Evolutionary conservation across 2,113 vertebrate genomes (phyloP), one percentile per base, ranked within the genome.

Genomic region (Oncorhynchus gorbuscha): DNA sequence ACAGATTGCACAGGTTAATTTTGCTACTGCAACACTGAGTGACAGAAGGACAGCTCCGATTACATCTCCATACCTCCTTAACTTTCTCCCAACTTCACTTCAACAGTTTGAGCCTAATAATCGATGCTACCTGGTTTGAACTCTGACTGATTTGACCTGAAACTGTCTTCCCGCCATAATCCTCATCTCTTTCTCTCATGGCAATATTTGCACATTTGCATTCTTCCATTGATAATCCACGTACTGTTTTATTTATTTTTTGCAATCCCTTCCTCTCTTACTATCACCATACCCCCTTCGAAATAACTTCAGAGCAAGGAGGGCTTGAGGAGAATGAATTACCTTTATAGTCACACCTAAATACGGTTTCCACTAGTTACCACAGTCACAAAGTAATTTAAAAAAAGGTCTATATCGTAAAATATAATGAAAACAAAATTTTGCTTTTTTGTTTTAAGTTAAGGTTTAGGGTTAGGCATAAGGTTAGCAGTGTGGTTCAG

Each of bases 261-360:
- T 30, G 5, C 65, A 5, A 26, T 67, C 28, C 9, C 9, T 45
- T 28, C 6, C 16, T 32, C 28, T 26, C 22, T 18, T 26, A 13
- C 22, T 13, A 78, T 73, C 80, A 74, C 79, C 81, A 32, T 64
- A 28, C 55, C 62, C 82, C 84, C 73, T 76, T 87, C 84, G 81
- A 88, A 88, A 87, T 85, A 79, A 81, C 79, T 83, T 59, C 69
- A 73, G 73, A 72, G 72, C 70, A 71, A 58, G 14, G 20, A 58
- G 12, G 2, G 39, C 9, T 45, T 45, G 39, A 26, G 78, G 51
- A 78, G 78, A 86, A 82, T 78, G 84, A 89, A 90, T 90, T 87
- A 88, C 83, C 83, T 90, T 83, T 88, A 80, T 87, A 87, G 89
- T 90, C 87, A 88, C 88, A 87, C 88, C 89, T 90, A 85, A 83